Conservation (phyloP, 1,140 invertebrate genomes). For the Drosophila sp. region DNA sequence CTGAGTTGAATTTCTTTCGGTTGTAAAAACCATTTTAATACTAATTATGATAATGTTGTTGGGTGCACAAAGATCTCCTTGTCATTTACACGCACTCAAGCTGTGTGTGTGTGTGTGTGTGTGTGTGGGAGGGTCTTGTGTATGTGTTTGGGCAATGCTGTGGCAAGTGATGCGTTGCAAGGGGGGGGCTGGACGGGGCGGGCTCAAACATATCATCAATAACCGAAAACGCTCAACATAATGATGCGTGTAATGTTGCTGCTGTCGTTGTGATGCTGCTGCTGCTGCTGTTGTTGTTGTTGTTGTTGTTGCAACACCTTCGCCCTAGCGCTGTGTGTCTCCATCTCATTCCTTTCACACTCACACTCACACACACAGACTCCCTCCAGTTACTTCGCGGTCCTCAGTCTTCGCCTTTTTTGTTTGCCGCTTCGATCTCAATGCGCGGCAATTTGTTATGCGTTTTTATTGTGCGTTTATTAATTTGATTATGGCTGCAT, state of each 20-base stretch:
- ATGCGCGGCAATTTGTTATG: slow-evolving; percentile 78
- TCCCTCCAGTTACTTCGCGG: neutral
- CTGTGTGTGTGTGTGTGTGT: slow-evolving; percentile 5
- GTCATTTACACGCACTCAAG: neutral
- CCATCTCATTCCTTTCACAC: slow-evolving; percentile 4
- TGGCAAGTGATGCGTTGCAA: slow-evolving; percentile 37
- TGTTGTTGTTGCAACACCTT: slow-evolving; percentile 41
- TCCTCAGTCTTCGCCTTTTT: slow-evolving; percentile 18
- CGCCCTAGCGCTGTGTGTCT: slow-evolving; percentile 20
- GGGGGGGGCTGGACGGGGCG: slow-evolving; percentile 30
- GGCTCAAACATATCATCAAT: slow-evolving; percentile 72
- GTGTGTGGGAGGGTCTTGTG: neutral
- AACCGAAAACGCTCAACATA: slow-evolving; percentile 65
- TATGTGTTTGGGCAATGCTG: neutral
- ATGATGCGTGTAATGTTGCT: slow-evolving; percentile 78
- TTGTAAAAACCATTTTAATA: neutral
- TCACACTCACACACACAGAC: neutral
- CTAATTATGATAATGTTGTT: slow-evolving; percentile 26
- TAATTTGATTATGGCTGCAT: slow-evolving; percentile 81
- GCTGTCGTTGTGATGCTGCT: slow-evolving; percentile 42
- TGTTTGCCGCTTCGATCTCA: slow-evolving; percentile 41
- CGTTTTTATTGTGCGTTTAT: slow-evolving; percentile 82
- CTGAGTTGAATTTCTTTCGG: too few species aligned
- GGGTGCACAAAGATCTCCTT: slow-evolving; percentile 8
- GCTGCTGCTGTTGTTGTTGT: slow-evolving; percentile 51